A percentile compares a stretch with the other conserved stretches of the same genome.
Evolutionary conservation across 1,140 invertebrate species (phyloP).

Genomic region (Dolichoris vasculosae): DNA sequence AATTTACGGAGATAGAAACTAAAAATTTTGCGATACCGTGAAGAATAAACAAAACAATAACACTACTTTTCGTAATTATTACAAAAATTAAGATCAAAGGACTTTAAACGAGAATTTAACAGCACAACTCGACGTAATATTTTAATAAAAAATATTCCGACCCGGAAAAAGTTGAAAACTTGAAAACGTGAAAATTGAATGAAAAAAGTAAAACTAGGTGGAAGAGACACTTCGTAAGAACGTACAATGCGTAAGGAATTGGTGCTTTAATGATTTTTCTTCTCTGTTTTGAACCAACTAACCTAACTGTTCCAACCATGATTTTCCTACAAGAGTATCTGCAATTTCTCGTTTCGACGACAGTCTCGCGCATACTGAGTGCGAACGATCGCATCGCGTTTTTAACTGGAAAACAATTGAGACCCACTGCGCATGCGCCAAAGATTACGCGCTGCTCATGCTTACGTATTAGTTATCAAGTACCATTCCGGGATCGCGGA

Average conservation of each 20-base stretch:
- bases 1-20: background rate
- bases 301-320: conserved; percentile 67
- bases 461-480: conserved; percentile 38
- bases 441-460: conserved; percentile 3
- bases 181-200: too few relatives aligned
- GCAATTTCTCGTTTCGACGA: conserved; percentile 28
- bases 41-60: background rate
- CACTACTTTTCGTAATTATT: background rate
- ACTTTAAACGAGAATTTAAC: background rate
- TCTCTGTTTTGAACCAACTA: conserved; percentile 40
- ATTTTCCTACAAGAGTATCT: conserved; percentile 6
- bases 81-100: background rate
- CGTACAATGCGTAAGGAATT: conserved; percentile 36
- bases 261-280: background rate
- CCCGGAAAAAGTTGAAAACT: background rate
- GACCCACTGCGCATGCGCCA: conserved; percentile 59
- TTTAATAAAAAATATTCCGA: background rate
- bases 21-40: background rate
- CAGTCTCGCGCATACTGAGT: conserved; percentile 59
- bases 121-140: background rate
- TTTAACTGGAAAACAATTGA: conserved; percentile 64
- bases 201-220: background rate
- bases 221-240: background rate
- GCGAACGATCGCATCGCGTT: conserved; percentile 55
- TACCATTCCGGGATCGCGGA: conserved; percentile 18